phyloP scores from a whole-genome alignment of 1,140 invertebrate genomes.

The Tetramorium parvispinum region DNA sequence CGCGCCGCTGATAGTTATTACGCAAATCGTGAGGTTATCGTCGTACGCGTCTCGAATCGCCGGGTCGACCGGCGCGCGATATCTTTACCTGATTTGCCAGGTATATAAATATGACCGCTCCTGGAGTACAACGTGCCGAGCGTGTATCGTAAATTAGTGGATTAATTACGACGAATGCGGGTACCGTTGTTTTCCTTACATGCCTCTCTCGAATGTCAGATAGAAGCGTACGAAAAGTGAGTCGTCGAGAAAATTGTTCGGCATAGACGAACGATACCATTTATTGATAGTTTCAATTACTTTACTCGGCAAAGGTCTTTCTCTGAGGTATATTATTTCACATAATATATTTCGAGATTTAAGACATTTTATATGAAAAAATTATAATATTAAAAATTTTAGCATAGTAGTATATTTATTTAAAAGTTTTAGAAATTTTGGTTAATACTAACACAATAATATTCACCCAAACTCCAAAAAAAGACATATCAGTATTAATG shows the following conservation, averaged over 20 bases:
- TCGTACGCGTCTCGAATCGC: conserved; percentile 57
- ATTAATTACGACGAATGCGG: conserved; percentile 60
- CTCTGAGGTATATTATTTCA: background rate
- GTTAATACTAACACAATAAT: too few species aligned
- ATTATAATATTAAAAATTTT: background rate
- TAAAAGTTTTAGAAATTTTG: background rate
- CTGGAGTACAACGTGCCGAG: conserved; percentile 43
- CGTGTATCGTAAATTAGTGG: conserved; percentile 60
- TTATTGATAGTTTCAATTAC: conserved; percentile 48
- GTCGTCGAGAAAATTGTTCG: conserved; percentile 41
- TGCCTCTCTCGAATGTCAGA: conserved; percentile 65
- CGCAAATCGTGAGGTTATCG: conserved; percentile 57
- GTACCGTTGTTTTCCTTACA: conserved; percentile 62
- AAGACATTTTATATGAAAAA: background rate
- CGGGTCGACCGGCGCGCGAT: background rate
- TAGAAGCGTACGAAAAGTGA: conserved; percentile 28
- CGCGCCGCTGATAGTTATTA: conserved; percentile 66
- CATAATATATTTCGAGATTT: background rate
- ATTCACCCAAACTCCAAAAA: background rate
- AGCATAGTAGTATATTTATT: background rate
- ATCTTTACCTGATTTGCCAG: conserved; percentile 38
- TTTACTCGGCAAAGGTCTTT: background rate
- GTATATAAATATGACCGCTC: conserved; percentile 57
- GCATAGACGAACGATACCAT: conserved; percentile 40
- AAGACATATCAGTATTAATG: background rate